phyloP scores from a whole-genome alignment of 2,888 invertebrate species.

The Mythimna loreyi region DNA sequence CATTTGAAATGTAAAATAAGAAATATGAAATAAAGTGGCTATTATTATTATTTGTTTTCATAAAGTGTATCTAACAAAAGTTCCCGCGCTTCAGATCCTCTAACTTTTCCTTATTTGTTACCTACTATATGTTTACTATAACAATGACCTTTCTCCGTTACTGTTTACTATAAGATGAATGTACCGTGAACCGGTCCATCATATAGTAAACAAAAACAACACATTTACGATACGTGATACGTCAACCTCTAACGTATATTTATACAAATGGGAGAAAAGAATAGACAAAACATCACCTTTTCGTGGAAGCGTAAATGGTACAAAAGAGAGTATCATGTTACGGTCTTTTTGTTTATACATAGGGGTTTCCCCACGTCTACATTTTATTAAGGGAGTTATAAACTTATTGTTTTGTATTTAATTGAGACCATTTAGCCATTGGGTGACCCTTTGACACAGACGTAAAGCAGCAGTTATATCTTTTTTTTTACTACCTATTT shows the following conservation, averaged over 20 bases:
- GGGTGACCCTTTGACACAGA: not conserved
- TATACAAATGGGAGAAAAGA: not conserved
- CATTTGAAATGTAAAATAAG: too few relatives aligned
- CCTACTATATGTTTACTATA: too few relatives aligned
- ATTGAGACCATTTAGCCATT: not conserved
- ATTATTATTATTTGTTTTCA: too few relatives aligned
- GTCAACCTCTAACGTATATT: constrained; percentile 5
- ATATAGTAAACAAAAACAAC: constrained; percentile 27
- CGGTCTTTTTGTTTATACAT: not conserved
- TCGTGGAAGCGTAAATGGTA: not conserved
- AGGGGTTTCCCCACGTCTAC: not conserved
- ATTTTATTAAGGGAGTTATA: not conserved
- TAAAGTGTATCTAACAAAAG: too few relatives aligned
- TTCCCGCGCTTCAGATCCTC: too few relatives aligned
- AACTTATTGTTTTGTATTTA: not conserved
- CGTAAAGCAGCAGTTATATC: not conserved
- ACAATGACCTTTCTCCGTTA: constrained; percentile 34
- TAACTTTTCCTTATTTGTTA: too few relatives aligned
- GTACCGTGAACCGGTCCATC: not conserved
- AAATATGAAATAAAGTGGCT: too few relatives aligned
- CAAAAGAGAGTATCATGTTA: not conserved
- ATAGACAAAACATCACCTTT: not conserved
- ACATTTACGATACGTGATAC: not conserved
- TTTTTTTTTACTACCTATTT: too few relatives aligned
- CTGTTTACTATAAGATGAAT: too few relatives aligned